Base-by-base conservation (phyloP, 2,888 invertebrate genomes). In the Dugesia japonica region DNA sequence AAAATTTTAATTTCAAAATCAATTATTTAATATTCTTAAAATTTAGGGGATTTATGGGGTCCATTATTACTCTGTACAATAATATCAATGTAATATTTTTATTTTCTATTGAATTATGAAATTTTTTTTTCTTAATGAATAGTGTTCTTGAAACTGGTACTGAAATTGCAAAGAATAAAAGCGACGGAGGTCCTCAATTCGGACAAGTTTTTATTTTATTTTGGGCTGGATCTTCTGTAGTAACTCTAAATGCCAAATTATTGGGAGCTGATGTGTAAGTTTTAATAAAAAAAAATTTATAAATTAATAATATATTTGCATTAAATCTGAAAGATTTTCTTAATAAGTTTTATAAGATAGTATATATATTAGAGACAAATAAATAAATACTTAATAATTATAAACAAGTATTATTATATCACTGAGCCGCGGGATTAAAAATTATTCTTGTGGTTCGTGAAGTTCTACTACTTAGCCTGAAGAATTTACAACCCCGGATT, bases 191-290 rank as follows among this genome's bases (percentile, higher is more conserved):
- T 0, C 94, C 94, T 26, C 92, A 95, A 86, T 97, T 97, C 86
- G 93, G 95, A 0, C 91, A 97, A 87, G 92, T 97, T 72, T 97
- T 98, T 87, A 91, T 94, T 0, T 90, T 98, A 80, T 94, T 97
- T 38, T 97, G 97, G 93, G 90, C 95, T 80, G 98, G 98, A 42
- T 92, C 97, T 0, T 90, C 92, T 81, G 87, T 95, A 79, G 95
- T 98, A 15, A 98, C 98, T 0, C 86, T 97, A 72, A 98, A 98
- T 86, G 93, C 92, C 17, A 95, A 97, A 86, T 87, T 98, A 74
- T 87, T 97, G 27, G 95, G 95, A 79, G 95, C 95, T 79, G 92
- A 92, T 83, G 94, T 97, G 94, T 95, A 28, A 71, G 75, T 71
- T 56, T 56, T n/a, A 4, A 56, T 4, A 9, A 31, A 13, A 31